Base-by-base conservation (phyloP, 2,888 invertebrate genomes). In the Ophonus ardosiacus region DNA sequence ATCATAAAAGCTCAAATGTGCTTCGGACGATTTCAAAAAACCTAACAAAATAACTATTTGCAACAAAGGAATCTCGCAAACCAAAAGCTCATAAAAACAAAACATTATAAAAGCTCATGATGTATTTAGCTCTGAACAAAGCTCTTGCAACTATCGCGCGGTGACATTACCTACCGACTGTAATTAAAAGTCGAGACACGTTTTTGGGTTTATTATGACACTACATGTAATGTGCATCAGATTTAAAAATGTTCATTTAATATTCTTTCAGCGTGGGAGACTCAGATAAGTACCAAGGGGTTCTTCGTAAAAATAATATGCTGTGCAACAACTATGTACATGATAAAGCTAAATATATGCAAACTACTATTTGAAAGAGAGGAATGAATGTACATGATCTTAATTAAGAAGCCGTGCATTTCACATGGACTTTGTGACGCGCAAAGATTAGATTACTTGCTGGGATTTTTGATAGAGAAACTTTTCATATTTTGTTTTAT, bases 211-310 rank as follows among this genome's bases (percentile, higher is more conserved):
- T 59, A 78, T 78, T 78, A 78, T 59, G 61, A 80, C 80, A 80
- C 80, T 80, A 61, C 61, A 80, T 80, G 80, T 80, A 80, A 59
- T 80, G 61, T 80, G 80, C 80, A 80, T 80, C 80, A 80, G 80
- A 80, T 80, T 80, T 61, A 80, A 80, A 80, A 61, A 80, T 80
- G 15, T 40, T 40, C 80, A 61, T 80, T 80, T 80, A 80, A 61
- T 80, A 80, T 80, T 59, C 80, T 40, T 80, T 61, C 40, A 80
- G 80, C 80, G 61, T 40, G 61, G 17, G 31, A 78, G 56, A 78
- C 24, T 15, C 24, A 78, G 78, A 76, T 78, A 78, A 78, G 78
- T 78, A 57, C 13, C 51, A 76, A 17, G n/a, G 18, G 24, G 8
- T n/a, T 51, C n/a, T 71, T 7, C 17, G 71, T 71, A 51, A 21